A percentile compares a stretch with the other conserved stretches of the same genome.
Evolutionary conservation across 2,888 invertebrate genomes (phyloP).

Genomic region (Hartigia nigra): DNA sequence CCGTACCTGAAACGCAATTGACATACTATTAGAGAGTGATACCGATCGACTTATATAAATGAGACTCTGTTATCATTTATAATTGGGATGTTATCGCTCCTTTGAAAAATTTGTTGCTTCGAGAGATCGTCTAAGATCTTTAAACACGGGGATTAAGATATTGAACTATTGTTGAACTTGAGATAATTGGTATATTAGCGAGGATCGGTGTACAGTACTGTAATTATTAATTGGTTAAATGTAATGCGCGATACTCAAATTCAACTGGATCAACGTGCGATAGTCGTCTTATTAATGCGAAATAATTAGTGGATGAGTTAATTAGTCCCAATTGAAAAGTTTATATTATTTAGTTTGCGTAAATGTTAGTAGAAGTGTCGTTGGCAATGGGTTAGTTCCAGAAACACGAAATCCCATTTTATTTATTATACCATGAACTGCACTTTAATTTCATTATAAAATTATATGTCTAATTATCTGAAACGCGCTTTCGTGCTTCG

Average conservation of each 20-base stretch:
- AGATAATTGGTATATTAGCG: neutral
- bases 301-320: neutral
- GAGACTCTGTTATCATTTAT: neutral
- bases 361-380: neutral
- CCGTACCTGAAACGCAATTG: constrained; percentile 60
- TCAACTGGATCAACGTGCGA: too few relatives aligned
- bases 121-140: neutral
- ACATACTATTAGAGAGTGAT: constrained; percentile 9
- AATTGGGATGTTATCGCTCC: neutral
- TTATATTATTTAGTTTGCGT: neutral
- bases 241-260: neutral
- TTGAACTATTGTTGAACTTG: neutral
- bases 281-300: too few relatives aligned
- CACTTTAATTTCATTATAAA: neutral
- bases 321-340: neutral
- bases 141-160: neutral
- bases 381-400: neutral
- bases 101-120: neutral
- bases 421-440: neutral
- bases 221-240: neutral
- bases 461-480: neutral
- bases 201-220: neutral
- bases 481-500: neutral
- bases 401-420: neutral
- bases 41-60: neutral